Percentiles rank a stretch among this genome's conserved stretches.
phyloP scores from a whole-genome alignment of 2,888 invertebrate genomes.

The Gandaritis pyraliata region DNA sequence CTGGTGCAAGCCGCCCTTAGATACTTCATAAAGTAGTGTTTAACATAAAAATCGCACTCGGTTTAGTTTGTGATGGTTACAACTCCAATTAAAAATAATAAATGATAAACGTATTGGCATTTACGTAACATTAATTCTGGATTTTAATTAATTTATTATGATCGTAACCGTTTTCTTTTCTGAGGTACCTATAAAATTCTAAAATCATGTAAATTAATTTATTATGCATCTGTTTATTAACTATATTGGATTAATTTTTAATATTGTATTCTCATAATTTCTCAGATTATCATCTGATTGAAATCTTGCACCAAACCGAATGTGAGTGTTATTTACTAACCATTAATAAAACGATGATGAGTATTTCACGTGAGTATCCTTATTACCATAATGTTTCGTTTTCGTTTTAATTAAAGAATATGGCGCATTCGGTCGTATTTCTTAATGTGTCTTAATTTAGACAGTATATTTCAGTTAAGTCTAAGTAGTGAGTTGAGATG shows the following conservation, averaged over 20 bases:
- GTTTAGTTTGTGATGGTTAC: no score
- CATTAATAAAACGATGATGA: conserved; percentile 45
- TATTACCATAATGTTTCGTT: conserved; percentile 52
- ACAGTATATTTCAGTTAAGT: conserved; percentile 62
- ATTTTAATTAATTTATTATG: background rate
- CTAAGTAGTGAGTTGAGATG: conserved; percentile 59
- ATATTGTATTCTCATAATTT: conserved; percentile 37
- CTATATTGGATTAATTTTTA: conserved; percentile 19
- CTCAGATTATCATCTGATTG: conserved; percentile 34
- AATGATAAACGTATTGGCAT: no score
- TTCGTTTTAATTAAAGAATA: conserved; percentile 59
- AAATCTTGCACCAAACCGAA: conserved; percentile 39
- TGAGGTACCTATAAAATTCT: background rate
- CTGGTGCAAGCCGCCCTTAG: no score
- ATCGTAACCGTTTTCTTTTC: background rate
- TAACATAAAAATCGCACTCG: no score
- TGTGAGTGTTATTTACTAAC: conserved; percentile 43
- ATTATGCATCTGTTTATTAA: conserved; percentile 9
- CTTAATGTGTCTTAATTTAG: conserved; percentile 63
- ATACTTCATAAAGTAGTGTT: no score
- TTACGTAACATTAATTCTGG: no score
- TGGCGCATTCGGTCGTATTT: conserved; percentile 50
- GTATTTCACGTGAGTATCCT: conserved; percentile 43
- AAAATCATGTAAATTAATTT: conserved; percentile 1
- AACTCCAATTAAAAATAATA: no score